Conservation (phyloP, 2,888 invertebrate genomes). For the Ceratothoa steindachneri region DNA sequence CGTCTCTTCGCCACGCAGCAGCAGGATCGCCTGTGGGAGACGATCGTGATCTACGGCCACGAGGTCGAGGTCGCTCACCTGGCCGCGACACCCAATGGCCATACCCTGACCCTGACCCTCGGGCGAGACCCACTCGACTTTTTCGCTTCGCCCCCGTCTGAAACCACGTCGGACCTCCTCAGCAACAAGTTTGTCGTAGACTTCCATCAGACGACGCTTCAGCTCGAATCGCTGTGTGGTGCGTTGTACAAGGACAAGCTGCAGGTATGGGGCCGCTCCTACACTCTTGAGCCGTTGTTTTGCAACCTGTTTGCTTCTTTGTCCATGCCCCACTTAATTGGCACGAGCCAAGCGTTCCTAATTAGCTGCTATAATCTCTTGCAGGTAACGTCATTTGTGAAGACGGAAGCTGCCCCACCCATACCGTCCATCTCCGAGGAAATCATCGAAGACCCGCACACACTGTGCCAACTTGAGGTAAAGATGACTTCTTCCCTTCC, state of each 20-base stretch:
- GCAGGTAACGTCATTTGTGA: too few species aligned
- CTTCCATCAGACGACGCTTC: not conserved
- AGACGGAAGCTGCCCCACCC: too few species aligned
- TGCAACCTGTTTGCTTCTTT: too few species aligned
- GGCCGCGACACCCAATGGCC: not conserved
- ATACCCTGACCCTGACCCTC: slow-evolving; percentile 5
- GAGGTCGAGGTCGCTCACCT: slow-evolving; percentile 17
- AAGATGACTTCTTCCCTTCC: too few species aligned
- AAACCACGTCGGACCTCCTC: not conserved
- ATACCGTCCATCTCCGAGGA: too few species aligned
- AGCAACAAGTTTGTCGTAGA: not conserved
- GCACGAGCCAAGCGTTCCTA: too few species aligned
- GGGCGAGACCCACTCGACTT: slow-evolving; percentile 7
- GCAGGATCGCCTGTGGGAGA: slow-evolving; percentile 24
- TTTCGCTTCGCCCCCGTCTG: slow-evolving; percentile 23
- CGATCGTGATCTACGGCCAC: slow-evolving; percentile 12
- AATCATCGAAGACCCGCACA: too few species aligned
- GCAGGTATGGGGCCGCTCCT: slow-evolving; percentile 4
- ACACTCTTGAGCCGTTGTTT: not conserved
- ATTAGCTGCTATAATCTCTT: too few species aligned
- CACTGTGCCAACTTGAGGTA: too few species aligned
- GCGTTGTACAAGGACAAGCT: slow-evolving; percentile 7
- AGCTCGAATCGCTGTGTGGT: not conserved
- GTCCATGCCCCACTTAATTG: too few species aligned
- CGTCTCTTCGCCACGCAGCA: too few species aligned